Base-by-base conservation (phyloP, 2,888 invertebrate species). In the Philopedon plagiatum region DNA sequence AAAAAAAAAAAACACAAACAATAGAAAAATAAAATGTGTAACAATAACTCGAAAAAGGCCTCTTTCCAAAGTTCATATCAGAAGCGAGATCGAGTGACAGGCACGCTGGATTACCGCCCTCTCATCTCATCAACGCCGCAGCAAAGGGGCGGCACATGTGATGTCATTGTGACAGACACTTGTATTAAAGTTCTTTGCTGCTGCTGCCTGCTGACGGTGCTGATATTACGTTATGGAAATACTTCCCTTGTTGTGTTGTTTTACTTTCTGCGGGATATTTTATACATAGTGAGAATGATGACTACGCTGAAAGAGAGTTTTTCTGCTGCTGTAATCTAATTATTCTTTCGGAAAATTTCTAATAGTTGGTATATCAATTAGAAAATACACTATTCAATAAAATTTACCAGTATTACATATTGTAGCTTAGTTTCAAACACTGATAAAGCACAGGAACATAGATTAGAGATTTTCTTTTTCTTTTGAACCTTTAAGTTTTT, bases 131-230 rank as follows among this genome's bases (percentile, higher is more conserved):
- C 64, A 64, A 39, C 54, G 64, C 41, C 51, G 54, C 64, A 34
- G 37, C 54, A 37, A 54, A 26, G 56, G 54, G 54, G 54, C 39
- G 51, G 64, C 54, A 54, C 54, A 64, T 39, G 56, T 64, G 64
- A 64, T 64, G 64, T 51, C 64, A 56, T 64, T 64, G 54, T 54
- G 56, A 64, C 54, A 51, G 64, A 54, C 64, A 64, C 54, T 37
- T 60, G 60, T 60, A 60, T 60, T 60, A 60, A 60, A 41, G 60
- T 41, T 39, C 60, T 60, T 41, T 44, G 60, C 41, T 60, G 60
- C 41, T 60, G 41, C 60, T 60, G 51, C 44, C 26, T 60, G 60
- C 41, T 39, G 60, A 54, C 51, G 29, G 32, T 54, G 51, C 26
- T 60, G 39, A 60, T 60, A 60, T 60, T 26, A 26, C 41, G 51